These are phyloP conservation scores for Cotesia typhae DNA, from an alignment of 1,140 invertebrate species.

Conservation along the genomic window DNA sequence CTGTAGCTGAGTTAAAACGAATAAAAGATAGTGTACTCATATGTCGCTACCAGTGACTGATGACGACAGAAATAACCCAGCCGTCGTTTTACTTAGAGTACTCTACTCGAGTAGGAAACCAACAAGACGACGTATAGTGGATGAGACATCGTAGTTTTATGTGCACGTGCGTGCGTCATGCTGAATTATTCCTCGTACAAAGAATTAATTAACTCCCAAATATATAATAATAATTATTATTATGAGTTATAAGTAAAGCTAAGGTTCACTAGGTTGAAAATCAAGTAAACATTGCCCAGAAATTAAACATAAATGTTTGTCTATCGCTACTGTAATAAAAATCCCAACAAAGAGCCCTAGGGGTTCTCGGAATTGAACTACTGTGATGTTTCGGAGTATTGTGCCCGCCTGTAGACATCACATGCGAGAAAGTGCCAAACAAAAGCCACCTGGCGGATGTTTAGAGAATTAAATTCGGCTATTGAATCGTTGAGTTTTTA, in stretches of 20 bases:
- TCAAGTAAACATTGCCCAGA: background rate
- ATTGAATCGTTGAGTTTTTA: too few relatives aligned
- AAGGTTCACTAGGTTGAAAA: background rate
- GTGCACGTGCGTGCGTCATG: slow-evolving; percentile 40
- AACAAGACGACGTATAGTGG: slow-evolving; percentile 20
- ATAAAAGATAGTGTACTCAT: slow-evolving; percentile 27
- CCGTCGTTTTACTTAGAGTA: slow-evolving; percentile 12
- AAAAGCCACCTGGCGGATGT: background rate
- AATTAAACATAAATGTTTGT: too few relatives aligned
- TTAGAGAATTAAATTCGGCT: background rate
- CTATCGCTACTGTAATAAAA: too few relatives aligned
- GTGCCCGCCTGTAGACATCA: background rate
- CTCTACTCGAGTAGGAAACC: slow-evolving; percentile 10
- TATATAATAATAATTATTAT: too few relatives aligned
- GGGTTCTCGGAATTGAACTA: too few relatives aligned
- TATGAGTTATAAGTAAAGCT: too few relatives aligned
- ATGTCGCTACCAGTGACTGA: slow-evolving; percentile 38
- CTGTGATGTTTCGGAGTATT: too few relatives aligned
- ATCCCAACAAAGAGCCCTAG: too few relatives aligned
- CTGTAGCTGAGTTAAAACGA: slow-evolving; percentile 1
- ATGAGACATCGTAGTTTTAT: slow-evolving; percentile 27
- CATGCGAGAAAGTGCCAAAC: background rate
- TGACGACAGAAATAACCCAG: slow-evolving; percentile 42
- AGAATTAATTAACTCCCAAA: slow-evolving; percentile 21
- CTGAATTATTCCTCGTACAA: slow-evolving; percentile 36